Evolutionary conservation across 2,797 vertebrate genomes (phyloP).

Genomic region (Bryconaethiops microstoma): DNA sequence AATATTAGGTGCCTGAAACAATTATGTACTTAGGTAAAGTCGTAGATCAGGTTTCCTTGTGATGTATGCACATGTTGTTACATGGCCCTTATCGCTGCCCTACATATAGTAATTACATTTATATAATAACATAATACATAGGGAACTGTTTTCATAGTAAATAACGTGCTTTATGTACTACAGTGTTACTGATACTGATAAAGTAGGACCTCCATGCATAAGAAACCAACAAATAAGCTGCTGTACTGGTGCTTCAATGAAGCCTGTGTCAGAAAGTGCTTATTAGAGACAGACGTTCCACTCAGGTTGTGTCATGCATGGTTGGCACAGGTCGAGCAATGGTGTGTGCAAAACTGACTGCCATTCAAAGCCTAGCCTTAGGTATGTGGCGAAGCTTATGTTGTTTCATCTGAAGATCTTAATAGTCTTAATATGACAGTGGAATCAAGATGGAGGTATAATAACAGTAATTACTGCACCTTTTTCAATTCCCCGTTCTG

Average conservation of each 20-base stretch:
- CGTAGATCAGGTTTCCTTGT: neutral
- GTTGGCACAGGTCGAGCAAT: conserved; percentile 34
- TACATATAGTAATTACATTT: conserved; percentile 4
- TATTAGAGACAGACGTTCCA: conserved; percentile 23
- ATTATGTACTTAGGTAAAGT: conserved; percentile 3
- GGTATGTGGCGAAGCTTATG: conserved; percentile 28
- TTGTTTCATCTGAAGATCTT: conserved; percentile 3
- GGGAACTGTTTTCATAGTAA: neutral
- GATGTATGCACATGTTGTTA: neutral
- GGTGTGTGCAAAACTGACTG: conserved; percentile 25
- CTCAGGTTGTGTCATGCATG: conserved; percentile 27
- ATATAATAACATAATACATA: neutral
- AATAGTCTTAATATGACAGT: conserved; percentile 6
- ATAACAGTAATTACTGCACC: neutral
- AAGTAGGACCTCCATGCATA: neutral
- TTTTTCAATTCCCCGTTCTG: conserved; percentile 12
- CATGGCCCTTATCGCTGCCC: neutral
- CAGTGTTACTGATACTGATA: neutral
- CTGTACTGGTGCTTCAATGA: neutral
- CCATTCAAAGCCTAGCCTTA: conserved; percentile 28
- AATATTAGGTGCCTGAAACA: neutral
- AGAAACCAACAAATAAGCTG: neutral
- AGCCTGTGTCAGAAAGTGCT: neutral
- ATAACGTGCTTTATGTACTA: neutral
- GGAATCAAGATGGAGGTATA: neutral